Evolutionary conservation across 1,140 invertebrate genomes (phyloP).

Genomic region (Pseudomyrmex gracilis): DNA sequence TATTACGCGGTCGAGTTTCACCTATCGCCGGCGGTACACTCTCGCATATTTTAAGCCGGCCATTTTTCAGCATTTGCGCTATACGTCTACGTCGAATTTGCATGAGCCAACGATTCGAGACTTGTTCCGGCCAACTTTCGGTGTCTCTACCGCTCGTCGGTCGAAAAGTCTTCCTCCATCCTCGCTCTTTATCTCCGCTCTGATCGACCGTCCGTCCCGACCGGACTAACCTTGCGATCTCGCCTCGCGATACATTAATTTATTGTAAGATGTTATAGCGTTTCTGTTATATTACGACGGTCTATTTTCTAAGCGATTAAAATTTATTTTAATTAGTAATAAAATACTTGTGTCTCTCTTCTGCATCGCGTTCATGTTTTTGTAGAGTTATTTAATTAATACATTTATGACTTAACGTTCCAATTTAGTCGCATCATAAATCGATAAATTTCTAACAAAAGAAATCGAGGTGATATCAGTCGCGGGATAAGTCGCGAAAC

Average conservation of each 20-base stretch:
- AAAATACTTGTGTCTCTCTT: no score
- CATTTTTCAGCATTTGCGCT: constrained; percentile 85
- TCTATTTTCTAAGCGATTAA: no score
- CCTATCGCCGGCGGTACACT: constrained; percentile 83
- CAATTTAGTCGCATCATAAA: constrained; percentile 12
- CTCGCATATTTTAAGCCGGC: constrained; percentile 84
- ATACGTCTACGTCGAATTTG: constrained; percentile 81
- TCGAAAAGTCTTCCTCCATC: constrained; percentile 27
- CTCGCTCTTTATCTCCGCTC: not conserved
- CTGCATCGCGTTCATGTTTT: not conserved
- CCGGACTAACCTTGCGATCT: not conserved
- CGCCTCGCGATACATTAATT: no score
- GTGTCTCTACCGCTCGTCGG: constrained; percentile 50
- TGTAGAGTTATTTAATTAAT: not conserved
- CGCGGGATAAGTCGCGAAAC: constrained; percentile 38
- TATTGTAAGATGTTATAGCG: no score
- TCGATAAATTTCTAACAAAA: constrained; percentile 35
- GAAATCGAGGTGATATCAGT: constrained; percentile 48
- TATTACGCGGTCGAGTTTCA: constrained; percentile 75
- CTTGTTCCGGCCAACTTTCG: constrained; percentile 74
- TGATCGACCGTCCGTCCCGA: constrained; percentile 20
- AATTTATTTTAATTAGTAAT: no score
- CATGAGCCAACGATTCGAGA: constrained; percentile 78
- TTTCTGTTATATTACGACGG: no score
- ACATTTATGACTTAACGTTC: not conserved